phyloP scores from a whole-genome alignment of 2,113 vertebrate genomes.

The Glaucomys volans region DNA sequence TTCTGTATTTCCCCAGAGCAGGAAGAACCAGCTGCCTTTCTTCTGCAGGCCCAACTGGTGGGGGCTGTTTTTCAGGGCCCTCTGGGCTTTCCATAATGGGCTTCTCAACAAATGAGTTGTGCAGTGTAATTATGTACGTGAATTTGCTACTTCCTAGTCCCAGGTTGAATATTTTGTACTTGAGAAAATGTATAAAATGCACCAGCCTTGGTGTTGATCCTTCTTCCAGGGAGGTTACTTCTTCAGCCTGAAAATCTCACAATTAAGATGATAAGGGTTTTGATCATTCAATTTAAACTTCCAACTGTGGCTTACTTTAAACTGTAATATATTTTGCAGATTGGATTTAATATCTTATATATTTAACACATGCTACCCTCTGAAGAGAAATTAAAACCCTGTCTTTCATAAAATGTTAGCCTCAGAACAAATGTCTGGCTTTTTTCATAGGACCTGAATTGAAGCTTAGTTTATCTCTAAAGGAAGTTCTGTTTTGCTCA shows the following conservation, averaged over 20 bases:
- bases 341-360: conserved; percentile 53
- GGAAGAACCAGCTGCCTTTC: not conserved
- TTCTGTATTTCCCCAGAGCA: not conserved
- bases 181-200: conserved; percentile 19
- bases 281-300: conserved; percentile 64
- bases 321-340: conserved; percentile 8
- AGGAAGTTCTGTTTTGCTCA: not conserved
- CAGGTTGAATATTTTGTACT: conserved; percentile 29
- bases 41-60: not conserved
- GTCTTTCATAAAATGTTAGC: conserved; percentile 17
- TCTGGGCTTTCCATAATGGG: conserved; percentile 8
- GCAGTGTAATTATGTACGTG: conserved; percentile 4
- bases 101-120: conserved; percentile 35
- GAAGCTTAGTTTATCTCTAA: not conserved
- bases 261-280: conserved; percentile 40
- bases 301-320: conserved; percentile 47
- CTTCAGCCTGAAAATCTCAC: conserved; percentile 30
- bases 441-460: conserved; percentile 15
- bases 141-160: conserved; percentile 36
- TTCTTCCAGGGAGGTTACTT: not conserved
- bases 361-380: conserved; percentile 42
- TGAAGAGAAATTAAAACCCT: conserved; percentile 16
- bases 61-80: conserved; percentile 17
- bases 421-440: not conserved
- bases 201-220: conserved; percentile 16